Evolutionary conservation across 2,113 vertebrate genomes (phyloP), one percentile per base, ranked within the genome.

Genomic region (Platysteira castanea): DNA sequence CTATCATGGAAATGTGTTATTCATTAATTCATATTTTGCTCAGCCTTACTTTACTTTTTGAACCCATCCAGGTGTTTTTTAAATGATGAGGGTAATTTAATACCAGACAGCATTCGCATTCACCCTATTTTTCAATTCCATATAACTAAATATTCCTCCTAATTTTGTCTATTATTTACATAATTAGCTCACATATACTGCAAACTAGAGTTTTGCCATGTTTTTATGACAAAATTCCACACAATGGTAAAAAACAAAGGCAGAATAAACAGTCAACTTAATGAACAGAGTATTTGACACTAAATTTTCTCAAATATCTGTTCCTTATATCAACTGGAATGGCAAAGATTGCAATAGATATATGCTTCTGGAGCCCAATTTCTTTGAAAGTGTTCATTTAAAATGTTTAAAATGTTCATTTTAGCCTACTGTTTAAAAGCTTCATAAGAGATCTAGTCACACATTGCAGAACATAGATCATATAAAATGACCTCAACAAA

Each of bases 1-100:
- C 84, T 95, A 96, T 98, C 93, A 91, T 6, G 50, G 95, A 97
- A 98, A 98, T 95, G 92, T 98, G 96, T 96, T 98, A 94, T 97
- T 97, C 96, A 97, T 98, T 98, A 98, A 98, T 98, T 98, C 96
- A 97, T 97, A 97, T 97, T 98, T 98, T 97, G 61, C 84, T 93
- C 94, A 77, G 94, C 24, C 65, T 96, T 87, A 75, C 69, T 80
- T 98, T 97, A 96, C 74, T 97, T 97, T 87, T 97, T 96, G 94
- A 98, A 95, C 88, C 83, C 93, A 98, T 96, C 94, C 96, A 98
- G 97, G 97, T 98, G 96, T 74, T 92, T 97, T 97, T 94, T 95
- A 96, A 97, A 96, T 27, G 73, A 35, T 50, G 87, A 95, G 56
- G 65, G 82, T 94, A 93, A 97, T 96, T 97, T 95, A 96, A 97